A percentile compares a stretch with the other conserved stretches of the same genome.
Evolutionary conservation across 1,140 invertebrate genomes (phyloP).

Genomic region (Drosophila ironensis): DNA sequence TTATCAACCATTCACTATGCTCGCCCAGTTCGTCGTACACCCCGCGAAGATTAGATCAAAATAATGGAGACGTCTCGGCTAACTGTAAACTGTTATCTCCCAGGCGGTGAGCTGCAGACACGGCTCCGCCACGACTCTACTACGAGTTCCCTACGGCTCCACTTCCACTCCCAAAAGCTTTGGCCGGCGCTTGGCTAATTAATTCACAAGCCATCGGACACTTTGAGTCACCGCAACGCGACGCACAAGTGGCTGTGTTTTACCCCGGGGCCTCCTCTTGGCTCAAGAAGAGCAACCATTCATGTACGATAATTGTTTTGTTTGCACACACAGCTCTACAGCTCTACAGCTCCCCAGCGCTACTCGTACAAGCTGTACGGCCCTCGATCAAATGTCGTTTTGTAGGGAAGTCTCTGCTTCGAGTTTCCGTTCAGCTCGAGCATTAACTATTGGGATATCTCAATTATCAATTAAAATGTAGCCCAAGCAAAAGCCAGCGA

Average conservation of each 20-base stretch:
- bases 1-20: no score
- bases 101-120: no score
- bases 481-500: no score
- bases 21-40: no score
- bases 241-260: not conserved
- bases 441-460: not conserved
- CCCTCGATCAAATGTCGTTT: conserved; percentile 31
- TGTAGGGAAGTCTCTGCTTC: not conserved
- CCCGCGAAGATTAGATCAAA: no score
- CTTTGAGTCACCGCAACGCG: conserved; percentile 30
- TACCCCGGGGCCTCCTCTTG: conserved; percentile 11
- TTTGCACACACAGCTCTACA: conserved; percentile 12
- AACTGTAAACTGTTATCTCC: no score
- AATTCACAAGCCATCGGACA: conserved; percentile 1
- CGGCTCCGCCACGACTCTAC: no score
- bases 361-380: no score
- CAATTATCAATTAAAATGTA: not conserved
- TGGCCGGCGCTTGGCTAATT: conserved; percentile 30
- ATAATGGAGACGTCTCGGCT: no score
- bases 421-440: not conserved
- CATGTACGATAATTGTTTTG: conserved; percentile 38
- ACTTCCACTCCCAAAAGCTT: no score
- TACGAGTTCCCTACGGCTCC: not conserved
- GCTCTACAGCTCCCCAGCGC: no score
- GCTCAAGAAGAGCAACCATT: conserved; percentile 24